Evolutionary conservation across 2,888 invertebrate species (phyloP).

Genomic region (Drosophila seclusa): DNA sequence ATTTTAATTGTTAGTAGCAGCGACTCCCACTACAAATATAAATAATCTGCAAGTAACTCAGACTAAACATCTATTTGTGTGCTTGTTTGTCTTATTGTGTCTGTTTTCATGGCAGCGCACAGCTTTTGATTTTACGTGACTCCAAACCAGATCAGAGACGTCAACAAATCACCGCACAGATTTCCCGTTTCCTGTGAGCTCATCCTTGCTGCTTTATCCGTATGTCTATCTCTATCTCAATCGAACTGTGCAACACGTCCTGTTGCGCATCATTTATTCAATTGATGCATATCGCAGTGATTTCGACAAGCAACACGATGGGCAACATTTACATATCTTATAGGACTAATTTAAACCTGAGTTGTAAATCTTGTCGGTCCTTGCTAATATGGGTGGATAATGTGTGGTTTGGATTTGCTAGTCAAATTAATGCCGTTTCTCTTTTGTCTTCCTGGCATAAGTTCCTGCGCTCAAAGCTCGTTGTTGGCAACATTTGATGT

Average conservation of each 20-base stretch:
- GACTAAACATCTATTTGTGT: not conserved
- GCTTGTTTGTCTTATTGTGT: not conserved
- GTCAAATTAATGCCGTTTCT: not conserved
- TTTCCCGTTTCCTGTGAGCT: conserved; percentile 40
- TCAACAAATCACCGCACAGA: conserved; percentile 50
- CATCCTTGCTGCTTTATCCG: conserved; percentile 5
- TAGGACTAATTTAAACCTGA: not conserved
- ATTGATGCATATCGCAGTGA: conserved; percentile 34
- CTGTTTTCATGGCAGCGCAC: conserved; percentile 10
- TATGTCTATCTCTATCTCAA: not conserved
- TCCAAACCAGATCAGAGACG: conserved; percentile 17
- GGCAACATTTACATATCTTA: conserved; percentile 20
- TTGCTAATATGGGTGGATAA: not conserved
- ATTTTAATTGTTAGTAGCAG: conserved; percentile 18
- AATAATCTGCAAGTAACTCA: not conserved
- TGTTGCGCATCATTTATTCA: conserved; percentile 47
- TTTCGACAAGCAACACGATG: conserved; percentile 27
- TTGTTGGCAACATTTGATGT: not conserved
- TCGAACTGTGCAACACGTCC: conserved; percentile 8
- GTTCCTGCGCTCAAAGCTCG: not conserved
- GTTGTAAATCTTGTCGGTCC: not conserved
- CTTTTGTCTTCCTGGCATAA: not conserved
- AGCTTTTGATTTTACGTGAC: conserved; percentile 48
- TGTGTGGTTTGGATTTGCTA: not conserved
- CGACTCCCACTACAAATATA: not conserved